These are phyloP conservation scores for Phoeniculus purpureus DNA, from an alignment of 2,797 vertebrate genomes.

Conservation along the genomic window DNA sequence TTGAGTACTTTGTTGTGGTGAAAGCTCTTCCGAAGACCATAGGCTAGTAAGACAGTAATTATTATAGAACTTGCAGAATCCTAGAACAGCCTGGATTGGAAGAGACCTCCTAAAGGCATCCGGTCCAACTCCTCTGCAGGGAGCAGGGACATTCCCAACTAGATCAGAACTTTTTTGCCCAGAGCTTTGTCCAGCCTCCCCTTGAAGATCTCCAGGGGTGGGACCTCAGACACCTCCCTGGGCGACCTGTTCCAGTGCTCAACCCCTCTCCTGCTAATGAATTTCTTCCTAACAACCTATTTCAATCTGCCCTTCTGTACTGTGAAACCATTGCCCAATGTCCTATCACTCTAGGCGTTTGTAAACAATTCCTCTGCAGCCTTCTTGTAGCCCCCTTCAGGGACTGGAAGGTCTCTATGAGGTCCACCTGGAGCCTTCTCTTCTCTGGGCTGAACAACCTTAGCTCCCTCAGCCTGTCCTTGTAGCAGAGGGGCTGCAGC, in stretches of 20 bases:
- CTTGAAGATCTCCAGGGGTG: neutral
- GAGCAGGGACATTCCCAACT: neutral
- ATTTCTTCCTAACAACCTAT: neutral
- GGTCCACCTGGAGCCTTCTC: too few relatives aligned
- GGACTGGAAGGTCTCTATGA: neutral
- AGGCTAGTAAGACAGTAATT: neutral
- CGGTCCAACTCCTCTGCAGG: neutral
- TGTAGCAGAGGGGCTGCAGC: neutral
- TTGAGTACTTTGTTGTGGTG: neutral
- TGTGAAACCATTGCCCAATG: neutral
- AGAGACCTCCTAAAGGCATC: neutral
- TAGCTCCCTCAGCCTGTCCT: neutral
- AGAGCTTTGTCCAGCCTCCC: neutral
- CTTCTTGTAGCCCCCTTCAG: too few relatives aligned
- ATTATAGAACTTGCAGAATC: neutral
- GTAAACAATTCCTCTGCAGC: neutral
- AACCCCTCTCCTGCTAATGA: neutral
- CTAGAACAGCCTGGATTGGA: neutral
- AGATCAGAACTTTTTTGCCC: neutral
- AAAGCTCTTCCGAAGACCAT: neutral
- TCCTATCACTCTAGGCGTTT: too few relatives aligned
- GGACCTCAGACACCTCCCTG: too few relatives aligned
- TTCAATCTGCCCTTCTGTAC: neutral
- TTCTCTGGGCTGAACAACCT: neutral
- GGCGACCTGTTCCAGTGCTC: neutral